Evolutionary conservation across 2,888 invertebrate species (phyloP), one percentile per base, ranked within the genome.

Genomic region (Nymphalis urticae): DNA sequence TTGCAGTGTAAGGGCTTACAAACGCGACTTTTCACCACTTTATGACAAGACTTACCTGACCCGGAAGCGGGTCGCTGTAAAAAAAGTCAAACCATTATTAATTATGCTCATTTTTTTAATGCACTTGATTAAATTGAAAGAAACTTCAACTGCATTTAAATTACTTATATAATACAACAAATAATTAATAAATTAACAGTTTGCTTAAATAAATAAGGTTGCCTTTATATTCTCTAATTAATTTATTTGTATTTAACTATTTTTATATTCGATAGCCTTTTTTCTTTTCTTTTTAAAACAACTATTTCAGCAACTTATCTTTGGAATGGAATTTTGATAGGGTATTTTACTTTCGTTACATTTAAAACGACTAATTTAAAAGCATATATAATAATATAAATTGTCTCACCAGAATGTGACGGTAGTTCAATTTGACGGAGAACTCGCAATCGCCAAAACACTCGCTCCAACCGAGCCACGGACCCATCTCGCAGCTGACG

Each of bases 381-480:
- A 32, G 6, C 21, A 21, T 21, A 21, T 21, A 21, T 21, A 48
- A 48, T 48, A 1, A 50, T 50, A 50, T n/a, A 8, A 7, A 50
- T 50, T 50, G 2, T 19, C 85, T 83, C 72, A 91, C 92, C 83
- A 82, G 68, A 48, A 90, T 82, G 13, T 84, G 78, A 50, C 90
- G 82, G 73, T 89, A 91, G 80, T 91, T 92, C 69, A 90, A 86
- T 77, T 90, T 90, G 73, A 90, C 77, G 48, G 86, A 89, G 75
- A 80, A 83, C 67, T 85, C 84, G 73, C 91, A 92, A 72, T 87
- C 83, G 0, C 92, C 92, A 72, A 86, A 80, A 75, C 92, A 92
- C 48, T 85, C 83, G 75, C 84, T 83, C 92, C 92, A 92, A 10
- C 92, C 92, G 64, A 88, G 78, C 92, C 92, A 92, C 9, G 85